These are phyloP conservation scores for Anoncus sp. DNA, from an alignment of 2,888 invertebrate genomes.

Conservation along the genomic window DNA sequence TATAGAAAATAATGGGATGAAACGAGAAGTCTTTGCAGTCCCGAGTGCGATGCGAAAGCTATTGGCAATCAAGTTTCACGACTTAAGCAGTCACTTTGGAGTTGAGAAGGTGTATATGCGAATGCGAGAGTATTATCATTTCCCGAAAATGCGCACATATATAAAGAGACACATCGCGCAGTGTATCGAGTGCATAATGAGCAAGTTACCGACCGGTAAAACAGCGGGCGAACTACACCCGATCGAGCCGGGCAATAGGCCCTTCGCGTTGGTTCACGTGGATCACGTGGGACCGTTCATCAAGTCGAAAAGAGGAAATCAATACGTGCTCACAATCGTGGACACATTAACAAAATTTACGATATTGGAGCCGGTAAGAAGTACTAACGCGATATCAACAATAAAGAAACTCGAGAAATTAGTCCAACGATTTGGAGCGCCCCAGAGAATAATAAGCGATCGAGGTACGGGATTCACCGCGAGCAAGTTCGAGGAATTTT, in stretches of 20 bases:
- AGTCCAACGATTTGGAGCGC: conserved; percentile 57
- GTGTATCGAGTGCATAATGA: conserved; percentile 20
- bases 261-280: conserved; percentile 61
- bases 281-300: conserved; percentile 66
- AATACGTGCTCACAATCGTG: conserved; percentile 60
- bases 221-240: conserved; percentile 28
- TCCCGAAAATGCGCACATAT: conserved; percentile 17
- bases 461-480: conserved; percentile 64
- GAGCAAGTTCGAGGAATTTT: conserved; percentile 51
- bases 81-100: conserved; percentile 52
- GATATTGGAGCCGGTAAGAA: conserved; percentile 58
- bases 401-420: conserved; percentile 52
- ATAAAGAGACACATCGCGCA: not conserved
- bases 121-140: conserved; percentile 47
- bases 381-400: conserved; percentile 36
- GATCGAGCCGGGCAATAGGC: conserved; percentile 62
- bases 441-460: conserved; percentile 57
- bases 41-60: conserved; percentile 59
- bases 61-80: conserved; percentile 56
- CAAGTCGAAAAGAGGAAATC: conserved; percentile 40
- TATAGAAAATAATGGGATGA: not conserved
- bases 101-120: conserved; percentile 31
- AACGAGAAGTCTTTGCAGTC: conserved; percentile 48
- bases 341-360: conserved; percentile 66
- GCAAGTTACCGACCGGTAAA: conserved; percentile 55